Evolutionary conservation across 1,140 invertebrate species (phyloP), one percentile per base, ranked within the genome.

Genomic region (Euglossa dilemma): DNA sequence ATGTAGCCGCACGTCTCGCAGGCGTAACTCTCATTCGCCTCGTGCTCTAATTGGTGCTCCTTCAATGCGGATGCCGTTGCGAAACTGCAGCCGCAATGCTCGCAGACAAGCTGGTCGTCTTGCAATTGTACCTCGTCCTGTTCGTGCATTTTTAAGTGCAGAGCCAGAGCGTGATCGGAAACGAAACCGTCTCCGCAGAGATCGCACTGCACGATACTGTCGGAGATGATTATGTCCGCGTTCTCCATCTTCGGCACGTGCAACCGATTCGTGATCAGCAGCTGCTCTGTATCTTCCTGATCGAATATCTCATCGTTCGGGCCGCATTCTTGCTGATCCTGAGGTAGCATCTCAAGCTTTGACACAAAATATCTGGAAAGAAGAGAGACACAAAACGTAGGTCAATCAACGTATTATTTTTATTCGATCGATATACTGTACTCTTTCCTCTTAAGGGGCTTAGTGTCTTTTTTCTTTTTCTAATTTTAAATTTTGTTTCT

Each of bases 291-390:
- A 66, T 87, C 87, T 52, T 83, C 89, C 20, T 89, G 88, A 43
- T 74, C 85, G 85, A 92, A 92, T 59, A 93, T 86, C 80, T 92
- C 69, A 81, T 83, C 69, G 80, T 84, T 87, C 67, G 84, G 77
- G 80, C 81, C 36, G 85, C 75, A 82, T 45, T 88, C 84, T 52
- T 87, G 83, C 59, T 87, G 85, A 81, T 87, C 90, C 89, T 89
- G 78, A 69, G 85, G 52, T 78, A 91, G 87, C 89, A 91, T 82
- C 77, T 82, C 83, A 83, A 91, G 88, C 89, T 93, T 93, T 87
- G 92, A 82, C 79, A 92, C 92, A 92, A 89, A 93, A 91, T 92
- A 94, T 94, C 93, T 94, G 93, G 71, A 94, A 94, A 93, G 86
- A 93, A 93, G 90, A 93, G 91, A 92, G 89, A 93, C 88, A 92